Base-by-base conservation (phyloP, 2,888 invertebrate genomes). In the Macrosoma leucophasiata region DNA sequence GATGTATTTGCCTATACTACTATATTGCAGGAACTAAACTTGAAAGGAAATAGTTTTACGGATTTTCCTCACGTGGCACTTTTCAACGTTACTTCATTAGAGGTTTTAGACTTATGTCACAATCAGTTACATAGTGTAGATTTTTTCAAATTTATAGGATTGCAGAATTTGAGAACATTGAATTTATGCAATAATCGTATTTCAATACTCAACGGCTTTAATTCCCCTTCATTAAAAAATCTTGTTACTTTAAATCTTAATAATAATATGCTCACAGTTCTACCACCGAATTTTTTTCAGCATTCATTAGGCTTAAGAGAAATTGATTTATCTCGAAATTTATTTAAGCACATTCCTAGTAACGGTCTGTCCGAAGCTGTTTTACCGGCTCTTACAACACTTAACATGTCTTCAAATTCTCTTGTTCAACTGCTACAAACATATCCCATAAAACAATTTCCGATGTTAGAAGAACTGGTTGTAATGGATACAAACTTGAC, bases 321-420 rank as follows among this genome's bases (percentile, higher is more conserved):
- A 47, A 88, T 95, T 34, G 93, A 95, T 61, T 68, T 95, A 41
- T 91, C 95, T 1, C 86, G 85, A 40, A 95, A 95, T 77, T 87
- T 90, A 31, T 92, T 95, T 50, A 87, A 90, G 45, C 90, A 93
- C 65, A 91, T 95, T 50, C 94, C 95, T 1, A 89, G 88, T 31
- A 87, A 90, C 7, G 91, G 92, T 0, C 74, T 95, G 14, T 91
- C 93, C 1, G 91, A 91, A 48, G 87, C 89, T 25, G 90, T 91
- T 29, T 77, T 94, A 23, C 91, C 91, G 0, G 88, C 88, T 3
- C 73, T 95, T 1, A 88, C 87, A 7, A 91, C 90, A 81, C 76
- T 96, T 3, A 96, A 96, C 62, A 85, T 96, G 54, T 94, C 94
- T 5, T 90, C 88, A 2, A 96, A 96, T 74, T 91, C 93, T 1